These are phyloP conservation scores for Macropis europaea DNA, from an alignment of 2,888 invertebrate species.

Conservation along the genomic window DNA sequence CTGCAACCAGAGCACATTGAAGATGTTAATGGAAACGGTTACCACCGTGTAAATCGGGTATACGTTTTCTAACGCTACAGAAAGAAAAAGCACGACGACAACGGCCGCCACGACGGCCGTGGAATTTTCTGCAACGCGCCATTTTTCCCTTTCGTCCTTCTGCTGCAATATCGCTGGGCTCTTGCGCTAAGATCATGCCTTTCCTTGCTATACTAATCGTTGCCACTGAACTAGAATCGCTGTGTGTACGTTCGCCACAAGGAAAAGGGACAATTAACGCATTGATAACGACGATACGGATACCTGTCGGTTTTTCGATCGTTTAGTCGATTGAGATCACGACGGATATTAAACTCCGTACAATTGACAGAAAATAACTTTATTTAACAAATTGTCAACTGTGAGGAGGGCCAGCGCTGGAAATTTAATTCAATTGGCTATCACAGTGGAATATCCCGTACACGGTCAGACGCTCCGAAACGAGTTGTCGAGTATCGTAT, in stretches of 20 bases:
- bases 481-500: too few species aligned
- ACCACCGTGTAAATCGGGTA: too few species aligned
- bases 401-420: too few species aligned
- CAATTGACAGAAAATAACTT: too few species aligned
- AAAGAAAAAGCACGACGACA: neutral
- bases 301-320: neutral
- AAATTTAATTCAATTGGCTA: too few species aligned
- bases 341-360: too few species aligned
- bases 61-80: neutral
- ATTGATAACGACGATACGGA: slow-evolving; percentile 18
- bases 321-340: neutral
- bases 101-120: neutral
- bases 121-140: slow-evolving; percentile 11
- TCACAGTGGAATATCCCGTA: too few species aligned
- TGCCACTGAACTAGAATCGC: slow-evolving; percentile 39
- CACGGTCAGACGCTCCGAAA: too few species aligned
- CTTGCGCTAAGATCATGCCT: slow-evolving; percentile 18
- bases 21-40: too few species aligned
- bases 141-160: slow-evolving; percentile 12
- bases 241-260: neutral
- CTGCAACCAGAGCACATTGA: too few species aligned
- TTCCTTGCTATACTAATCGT: slow-evolving; percentile 16
- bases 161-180: slow-evolving; percentile 24
- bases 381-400: too few species aligned
- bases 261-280: slow-evolving; percentile 22